phyloP scores from a whole-genome alignment of 2,113 vertebrate genomes.

The Pseudopodoces humilis region DNA sequence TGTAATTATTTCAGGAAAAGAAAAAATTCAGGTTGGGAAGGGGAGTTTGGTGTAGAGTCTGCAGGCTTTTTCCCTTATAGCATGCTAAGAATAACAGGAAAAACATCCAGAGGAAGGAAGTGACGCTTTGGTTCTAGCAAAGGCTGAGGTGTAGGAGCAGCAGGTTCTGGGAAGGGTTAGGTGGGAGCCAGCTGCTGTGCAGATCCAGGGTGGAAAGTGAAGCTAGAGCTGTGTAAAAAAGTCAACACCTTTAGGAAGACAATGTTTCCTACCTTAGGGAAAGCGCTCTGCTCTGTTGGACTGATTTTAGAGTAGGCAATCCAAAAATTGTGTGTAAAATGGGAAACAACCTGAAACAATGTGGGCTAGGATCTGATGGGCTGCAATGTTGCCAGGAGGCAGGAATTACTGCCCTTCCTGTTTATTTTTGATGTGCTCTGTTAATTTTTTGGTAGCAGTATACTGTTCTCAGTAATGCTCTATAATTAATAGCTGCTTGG shows the following conservation, averaged over 20 bases:
- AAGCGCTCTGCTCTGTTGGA: accelerated
- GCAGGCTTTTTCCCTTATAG: not conserved
- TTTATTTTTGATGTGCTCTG: not conserved
- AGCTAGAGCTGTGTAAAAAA: not conserved
- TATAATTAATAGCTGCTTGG: not conserved
- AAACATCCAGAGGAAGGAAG: not conserved
- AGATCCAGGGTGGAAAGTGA: not conserved
- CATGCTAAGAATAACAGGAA: not conserved
- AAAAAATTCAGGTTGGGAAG: not conserved
- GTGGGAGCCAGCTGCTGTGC: not conserved
- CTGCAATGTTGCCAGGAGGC: not conserved
- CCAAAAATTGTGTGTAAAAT: not conserved
- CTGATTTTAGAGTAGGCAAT: not conserved
- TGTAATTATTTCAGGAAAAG: not conserved
- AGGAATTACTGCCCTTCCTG: not conserved
- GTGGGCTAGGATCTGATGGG: not conserved
- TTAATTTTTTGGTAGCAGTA: not conserved
- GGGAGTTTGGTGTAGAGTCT: not conserved
- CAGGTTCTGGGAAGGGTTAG: not conserved
- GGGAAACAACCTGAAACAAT: not conserved
- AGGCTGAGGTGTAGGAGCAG: not conserved
- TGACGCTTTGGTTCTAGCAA: not conserved
- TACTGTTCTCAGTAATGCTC: not conserved
- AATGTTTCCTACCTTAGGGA: not conserved
- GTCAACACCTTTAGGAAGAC: not conserved